These are phyloP conservation scores for Lasioglossum baleicum DNA, from an alignment of 1,140 invertebrate species.

Conservation along the genomic window DNA sequence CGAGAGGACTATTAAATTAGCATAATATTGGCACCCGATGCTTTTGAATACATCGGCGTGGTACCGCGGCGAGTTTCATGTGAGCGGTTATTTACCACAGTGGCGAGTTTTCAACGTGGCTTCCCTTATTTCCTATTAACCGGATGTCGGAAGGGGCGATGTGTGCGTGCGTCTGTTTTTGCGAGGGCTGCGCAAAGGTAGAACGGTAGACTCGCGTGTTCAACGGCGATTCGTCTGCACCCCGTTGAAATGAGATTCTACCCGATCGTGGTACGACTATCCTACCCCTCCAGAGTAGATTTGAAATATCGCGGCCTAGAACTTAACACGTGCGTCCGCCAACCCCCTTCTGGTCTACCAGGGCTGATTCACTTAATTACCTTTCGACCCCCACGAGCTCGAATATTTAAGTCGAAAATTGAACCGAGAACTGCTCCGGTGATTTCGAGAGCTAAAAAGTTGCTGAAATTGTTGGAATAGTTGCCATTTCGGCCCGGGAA, in stretches of 20 bases:
- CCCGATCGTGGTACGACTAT: constrained; percentile 32
- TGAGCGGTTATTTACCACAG: constrained; percentile 28
- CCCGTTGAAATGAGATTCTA: constrained; percentile 48
- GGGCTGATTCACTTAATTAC: constrained; percentile 10
- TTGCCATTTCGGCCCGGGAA: too few relatives aligned
- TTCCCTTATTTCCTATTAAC: constrained; percentile 30
- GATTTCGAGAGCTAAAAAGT: too few relatives aligned
- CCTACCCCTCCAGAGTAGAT: constrained; percentile 31
- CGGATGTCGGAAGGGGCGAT: constrained; percentile 17
- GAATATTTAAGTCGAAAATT: too few relatives aligned
- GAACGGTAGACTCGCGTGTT: constrained; percentile 50
- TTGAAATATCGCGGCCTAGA: background rate
- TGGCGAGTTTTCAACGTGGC: constrained; percentile 26
- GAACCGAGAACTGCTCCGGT: too few relatives aligned
- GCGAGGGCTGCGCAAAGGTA: background rate
- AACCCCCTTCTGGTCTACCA: background rate
- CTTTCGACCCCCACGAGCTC: background rate
- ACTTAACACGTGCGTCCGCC: background rate
- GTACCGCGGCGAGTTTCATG: constrained; percentile 32
- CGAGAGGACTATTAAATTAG: constrained; percentile 54
- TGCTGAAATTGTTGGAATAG: too few relatives aligned
- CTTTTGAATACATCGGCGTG: constrained; percentile 54
- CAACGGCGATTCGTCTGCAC: constrained; percentile 33
- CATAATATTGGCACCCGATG: constrained; percentile 59
- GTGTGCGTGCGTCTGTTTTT: background rate